Evolutionary conservation across 2,888 invertebrate species (phyloP), one percentile per base, ranked within the genome.

Genomic region (Drosophila lutescens): DNA sequence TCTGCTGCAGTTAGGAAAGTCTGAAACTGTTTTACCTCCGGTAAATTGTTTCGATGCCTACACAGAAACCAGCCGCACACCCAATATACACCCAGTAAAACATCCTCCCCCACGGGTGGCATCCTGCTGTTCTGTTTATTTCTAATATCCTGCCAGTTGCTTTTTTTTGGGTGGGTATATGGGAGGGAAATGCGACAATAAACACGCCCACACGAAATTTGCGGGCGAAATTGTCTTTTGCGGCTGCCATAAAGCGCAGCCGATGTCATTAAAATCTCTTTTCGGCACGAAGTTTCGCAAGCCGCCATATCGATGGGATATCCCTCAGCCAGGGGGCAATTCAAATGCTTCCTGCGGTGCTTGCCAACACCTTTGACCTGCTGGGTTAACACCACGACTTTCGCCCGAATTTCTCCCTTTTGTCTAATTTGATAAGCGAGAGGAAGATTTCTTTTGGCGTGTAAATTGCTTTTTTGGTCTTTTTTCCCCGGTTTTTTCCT

Each of bases 181-280:
- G 34, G 46, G 38, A 67, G n/a, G 34, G 5, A 40, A 56, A 15
- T 9, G 74, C 75, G 80, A 78, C 83, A 86, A 84, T 84, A 88
- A 84, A 88, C 83, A 84, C 83, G 88, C 88, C 88, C 78, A 70
- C 78, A 74, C 70, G 58, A 74, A 80, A 84, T 53, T 66, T 66
- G 46, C 55, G 50, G 51, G 26, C 60, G 60, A 71, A 73, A 71
- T 71, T 63, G 74, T 71, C 71, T 73, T 63, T 73, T 71, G 66
- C 63, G 71, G 68, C 49, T 67, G 71, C 79, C 86, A 86, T 87
- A 87, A 83, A 85, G 78, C 83, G 88, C 83, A 87, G 88, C 79
- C 79, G 73, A 63, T 76, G 83, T 88, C 83, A 88, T 84, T 84
- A 84, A 84, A 88, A 88, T 84, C 88, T 88, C 88, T 86, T 87